Base-by-base conservation (phyloP, 2,797 vertebrate genomes). In the Sebastes oblongus region DNA sequence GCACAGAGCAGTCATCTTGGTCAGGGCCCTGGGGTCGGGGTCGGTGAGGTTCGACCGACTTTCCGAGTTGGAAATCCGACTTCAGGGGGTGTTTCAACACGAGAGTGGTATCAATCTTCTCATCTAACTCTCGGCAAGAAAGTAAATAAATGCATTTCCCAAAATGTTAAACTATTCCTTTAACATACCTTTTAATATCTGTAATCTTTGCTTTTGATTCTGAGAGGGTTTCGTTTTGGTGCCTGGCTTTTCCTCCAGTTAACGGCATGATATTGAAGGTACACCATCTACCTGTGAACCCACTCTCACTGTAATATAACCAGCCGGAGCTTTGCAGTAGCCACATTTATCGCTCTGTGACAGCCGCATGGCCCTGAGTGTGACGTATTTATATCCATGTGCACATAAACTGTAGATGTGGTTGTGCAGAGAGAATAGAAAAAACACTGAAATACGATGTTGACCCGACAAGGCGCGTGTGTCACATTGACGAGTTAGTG, bases 241-340 rank as follows among this genome's bases (percentile, higher is more conserved):
- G 85, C 82, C 82, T 82, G 82, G 75, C 72, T 81, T 84, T 75
- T 72, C 55, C 55, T 75, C 52, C 62, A 72, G 39, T 25, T 78
- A 75, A 77, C 3, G 12, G 77, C 84, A 72, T 82, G 82, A 77
- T 46, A 70, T 56, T 56, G 75, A 87, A 60, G 76, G 42, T 58
- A 71, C 87, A 85, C 71, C 80, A 84, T 83, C 62, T 66, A 82
- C 86, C 86, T 85, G 83, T 92, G 86, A 92, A 89, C 59, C 75
- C 86, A 74, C 75, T 79, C 27, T 82, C 86, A 77, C 76, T 91
- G 78, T 88, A 88, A 83, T 36, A 59, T 62, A 80, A 82, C 52
- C 67, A 73, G 66, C 66, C 69, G 46, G 74, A 79, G 85, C 78
- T 88, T 86, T 69, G 79, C 82, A 80, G 80, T 60, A 82, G 83